Base-by-base conservation (phyloP, 2,888 invertebrate genomes). In the Sinodicranocentrus sp. region DNA sequence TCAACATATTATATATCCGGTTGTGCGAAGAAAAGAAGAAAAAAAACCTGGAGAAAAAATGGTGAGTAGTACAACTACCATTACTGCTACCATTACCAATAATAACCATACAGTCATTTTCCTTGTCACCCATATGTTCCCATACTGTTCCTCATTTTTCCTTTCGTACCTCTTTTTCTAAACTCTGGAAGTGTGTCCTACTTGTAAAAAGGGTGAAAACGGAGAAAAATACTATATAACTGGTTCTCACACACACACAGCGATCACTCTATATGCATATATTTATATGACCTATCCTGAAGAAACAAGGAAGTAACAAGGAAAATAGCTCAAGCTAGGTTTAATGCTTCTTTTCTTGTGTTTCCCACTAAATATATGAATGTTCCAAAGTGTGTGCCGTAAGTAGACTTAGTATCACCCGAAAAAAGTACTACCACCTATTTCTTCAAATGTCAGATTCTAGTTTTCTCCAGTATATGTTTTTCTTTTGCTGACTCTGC, bases 391-490 rank as follows among this genome's bases (percentile, higher is more conserved):
- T 52, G 17, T 48, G 48, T 13, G 13, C 2, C 8, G 13, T n/a
- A n/a, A 48, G 48, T 48, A 17, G n/a, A 8, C 5, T 8, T 52
- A 52, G 19, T 52, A 57, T 15, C 57, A 23, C 48, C 2, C 2
- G 48, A 48, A 48, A 48, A 10, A 57, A 23, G 25, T 23, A n/a
- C n/a, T n/a, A 57, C 61, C 33, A 65, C 54, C 68, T 57, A 57
- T 77, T 77, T 77, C 77, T 68, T 68, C 33, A 77, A 77, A 77
- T 77, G 77, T 77, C 77, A 77, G 59, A 43, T 44, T 76, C 28
- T 8, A 25, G 21, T 23, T 57, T 63, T 63, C 1, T 59, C 25
- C 6, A 26, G 28, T 28, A n/a, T 28, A n/a, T 63, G n/a, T 67
- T 63, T n/a, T n/a, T n/a, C n/a, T 75, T 54, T 33, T 39, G 54